These are phyloP conservation scores for Brachionus angularis DNA, from an alignment of 1,140 invertebrate species.

Conservation along the genomic window DNA sequence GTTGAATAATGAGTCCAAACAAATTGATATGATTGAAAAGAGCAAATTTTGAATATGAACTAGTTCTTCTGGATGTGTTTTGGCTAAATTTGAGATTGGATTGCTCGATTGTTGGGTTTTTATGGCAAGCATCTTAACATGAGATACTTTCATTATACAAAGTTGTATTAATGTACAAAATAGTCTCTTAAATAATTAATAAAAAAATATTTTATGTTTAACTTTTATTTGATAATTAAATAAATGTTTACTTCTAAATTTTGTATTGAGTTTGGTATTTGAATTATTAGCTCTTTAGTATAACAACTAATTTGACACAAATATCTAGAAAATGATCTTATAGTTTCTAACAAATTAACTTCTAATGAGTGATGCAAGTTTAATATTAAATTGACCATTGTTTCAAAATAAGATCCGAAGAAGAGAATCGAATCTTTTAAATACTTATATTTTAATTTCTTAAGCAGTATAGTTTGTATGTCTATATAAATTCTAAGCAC, in stretches of 20 bases:
- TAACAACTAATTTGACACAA: conserved; percentile 15
- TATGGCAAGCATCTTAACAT: conserved; percentile 19
- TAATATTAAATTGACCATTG: neutral
- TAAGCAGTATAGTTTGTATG: conserved; percentile 25
- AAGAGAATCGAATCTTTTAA: conserved; percentile 22
- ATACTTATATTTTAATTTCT: conserved; percentile 37
- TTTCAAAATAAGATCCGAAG: conserved; percentile 39
- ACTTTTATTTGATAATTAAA: neutral
- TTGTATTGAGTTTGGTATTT: conserved; percentile 1
- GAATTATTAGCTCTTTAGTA: conserved; percentile 19
- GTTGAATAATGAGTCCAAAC: neutral
- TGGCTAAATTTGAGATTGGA: conserved; percentile 12
- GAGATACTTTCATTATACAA: conserved; percentile 30
- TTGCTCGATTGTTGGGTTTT: conserved; percentile 4
- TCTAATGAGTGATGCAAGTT: conserved; percentile 23
- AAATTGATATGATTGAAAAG: conserved; percentile 13
- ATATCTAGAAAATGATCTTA: conserved; percentile 27
- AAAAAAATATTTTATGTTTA: neutral
- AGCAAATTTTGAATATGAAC: conserved; percentile 31
- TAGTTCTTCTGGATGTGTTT: neutral
- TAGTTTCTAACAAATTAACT: neutral
- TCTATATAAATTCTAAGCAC: conserved; percentile 13
- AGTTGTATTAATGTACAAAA: conserved; percentile 22
- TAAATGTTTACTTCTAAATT: conserved; percentile 18
- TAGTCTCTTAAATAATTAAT: neutral